These are phyloP conservation scores for Sminthurides bifidus DNA, from an alignment of 1,140 invertebrate species.

Conservation along the genomic window DNA sequence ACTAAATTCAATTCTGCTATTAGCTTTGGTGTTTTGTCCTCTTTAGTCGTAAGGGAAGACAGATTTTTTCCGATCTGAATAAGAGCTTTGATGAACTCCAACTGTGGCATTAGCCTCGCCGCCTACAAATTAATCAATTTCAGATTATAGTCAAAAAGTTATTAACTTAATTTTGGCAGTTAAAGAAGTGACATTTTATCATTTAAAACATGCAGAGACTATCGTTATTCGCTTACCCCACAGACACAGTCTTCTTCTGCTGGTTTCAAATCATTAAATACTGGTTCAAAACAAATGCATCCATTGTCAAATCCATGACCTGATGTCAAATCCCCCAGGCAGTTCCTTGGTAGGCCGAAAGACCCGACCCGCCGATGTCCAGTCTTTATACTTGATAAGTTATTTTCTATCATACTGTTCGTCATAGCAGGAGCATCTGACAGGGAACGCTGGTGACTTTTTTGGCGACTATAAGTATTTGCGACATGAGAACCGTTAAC, in stretches of 20 bases:
- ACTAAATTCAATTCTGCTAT: constrained; percentile 80
- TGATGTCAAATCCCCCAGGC: constrained; percentile 79
- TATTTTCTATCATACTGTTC: constrained; percentile 32
- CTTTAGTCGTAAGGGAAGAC: constrained; percentile 81
- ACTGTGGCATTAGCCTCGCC: constrained; percentile 65
- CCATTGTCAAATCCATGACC: constrained; percentile 93
- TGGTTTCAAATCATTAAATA: constrained; percentile 60
- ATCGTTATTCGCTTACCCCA: constrained; percentile 45
- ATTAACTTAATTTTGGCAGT: background rate
- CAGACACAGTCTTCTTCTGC: constrained; percentile 60
- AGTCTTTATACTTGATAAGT: constrained; percentile 4
- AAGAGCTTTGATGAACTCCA: constrained; percentile 74
- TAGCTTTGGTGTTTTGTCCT: constrained; percentile 77
- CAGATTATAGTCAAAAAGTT: background rate
- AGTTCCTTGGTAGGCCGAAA: constrained; percentile 36
- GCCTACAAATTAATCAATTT: constrained; percentile 44
- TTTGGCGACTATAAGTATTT: constrained; percentile 34
- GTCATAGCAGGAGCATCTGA: constrained; percentile 72
- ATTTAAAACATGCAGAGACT: background rate
- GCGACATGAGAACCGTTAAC: background rate
- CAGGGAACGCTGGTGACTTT: constrained; percentile 73
- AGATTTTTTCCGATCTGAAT: constrained; percentile 84
- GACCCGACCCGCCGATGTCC: constrained; percentile 29
- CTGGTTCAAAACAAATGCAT: constrained; percentile 71
- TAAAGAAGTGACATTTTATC: background rate